Base-by-base conservation (phyloP, 1,140 invertebrate genomes). In the Solen grandis region DNA sequence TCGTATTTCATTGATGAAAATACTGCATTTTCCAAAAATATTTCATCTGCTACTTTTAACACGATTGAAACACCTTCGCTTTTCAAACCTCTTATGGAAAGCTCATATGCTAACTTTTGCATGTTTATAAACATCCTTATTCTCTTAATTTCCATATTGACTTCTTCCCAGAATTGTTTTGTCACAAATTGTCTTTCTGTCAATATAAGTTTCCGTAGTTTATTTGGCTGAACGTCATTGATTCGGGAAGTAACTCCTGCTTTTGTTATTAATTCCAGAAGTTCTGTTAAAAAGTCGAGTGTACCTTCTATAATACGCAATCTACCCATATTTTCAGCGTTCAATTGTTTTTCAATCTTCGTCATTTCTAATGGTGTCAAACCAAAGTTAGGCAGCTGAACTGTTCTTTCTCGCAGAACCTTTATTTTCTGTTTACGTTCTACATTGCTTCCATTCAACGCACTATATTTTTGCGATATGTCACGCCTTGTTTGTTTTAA, bases 151-250 rank as follows among this genome's bases (percentile, higher is more conserved):
- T 70, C 66, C 14, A 4, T 5, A n/a, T 50, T 29, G 33, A 70
- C 66, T 29, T 70, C 66, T 70, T 25, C 13, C 66, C 66, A 70
- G 27, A 70, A 70, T 29, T 70, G 41, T 16, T 22, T 52, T 5
- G 66, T 54, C 31, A 27, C 19, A 50, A 54, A 54, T 13, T 29
- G 14, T 70, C 27, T 70, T 22, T 46, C 41, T 31, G 36, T 33
- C 38, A 70, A 35, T 27, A 70, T 25, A 41, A 52, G 3, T 27
- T 27, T 19, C 14, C 19, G 25, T 14, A 70, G 16, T 19, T 52
- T 31, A 5, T 22, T 13, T 25, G 66, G 22, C 1, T 70, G 5
- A 27, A 70, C n/a, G 46, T 19, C 25, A 41, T 13, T 22, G 13
- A 25, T 16, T 41, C 36, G 22, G 2, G 14, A 16, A 52, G 19